Conservation (phyloP, 2,113 vertebrate genomes). For the Pangasianodon hypophthalmus region DNA sequence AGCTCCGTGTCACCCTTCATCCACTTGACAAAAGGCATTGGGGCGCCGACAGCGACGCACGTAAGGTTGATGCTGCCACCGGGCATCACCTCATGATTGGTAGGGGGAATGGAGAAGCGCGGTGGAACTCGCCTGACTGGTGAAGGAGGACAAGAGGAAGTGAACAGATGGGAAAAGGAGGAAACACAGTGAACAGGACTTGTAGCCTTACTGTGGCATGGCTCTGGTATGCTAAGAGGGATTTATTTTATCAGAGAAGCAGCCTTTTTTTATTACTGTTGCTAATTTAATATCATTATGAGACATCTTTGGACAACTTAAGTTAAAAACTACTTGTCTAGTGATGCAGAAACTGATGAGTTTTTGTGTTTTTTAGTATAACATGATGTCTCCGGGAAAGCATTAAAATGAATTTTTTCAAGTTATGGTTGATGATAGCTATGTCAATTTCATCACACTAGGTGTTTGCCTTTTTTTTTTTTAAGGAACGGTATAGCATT, state of each 20-base stretch:
- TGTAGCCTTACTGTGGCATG: conserved; percentile 8
- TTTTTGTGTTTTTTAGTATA: neutral
- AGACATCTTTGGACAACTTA: neutral
- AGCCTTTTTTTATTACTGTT: neutral
- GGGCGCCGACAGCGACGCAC: conserved; percentile 93
- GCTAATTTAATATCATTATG: neutral
- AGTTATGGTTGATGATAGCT: neutral
- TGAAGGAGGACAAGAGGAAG: conserved; percentile 68
- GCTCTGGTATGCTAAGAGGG: conserved; percentile 36
- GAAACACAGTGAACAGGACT: neutral
- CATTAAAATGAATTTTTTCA: neutral
- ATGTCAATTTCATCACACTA: neutral
- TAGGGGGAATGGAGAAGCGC: conserved; percentile 97
- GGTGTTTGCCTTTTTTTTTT: neutral
- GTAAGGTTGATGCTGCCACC: conserved; percentile 96
- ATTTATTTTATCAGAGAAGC: neutral
- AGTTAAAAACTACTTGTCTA: neutral
- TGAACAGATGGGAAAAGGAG: conserved; percentile 61
- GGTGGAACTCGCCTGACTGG: conserved; percentile 95
- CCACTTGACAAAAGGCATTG: conserved; percentile 98
- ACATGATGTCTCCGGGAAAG: neutral
- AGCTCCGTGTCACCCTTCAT: conserved; percentile 85
- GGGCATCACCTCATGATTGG: conserved; percentile 96
- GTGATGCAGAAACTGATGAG: neutral
- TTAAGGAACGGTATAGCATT: neutral